Base-by-base conservation (phyloP, 2,113 vertebrate genomes). In the Eolophus roseicapilla region DNA sequence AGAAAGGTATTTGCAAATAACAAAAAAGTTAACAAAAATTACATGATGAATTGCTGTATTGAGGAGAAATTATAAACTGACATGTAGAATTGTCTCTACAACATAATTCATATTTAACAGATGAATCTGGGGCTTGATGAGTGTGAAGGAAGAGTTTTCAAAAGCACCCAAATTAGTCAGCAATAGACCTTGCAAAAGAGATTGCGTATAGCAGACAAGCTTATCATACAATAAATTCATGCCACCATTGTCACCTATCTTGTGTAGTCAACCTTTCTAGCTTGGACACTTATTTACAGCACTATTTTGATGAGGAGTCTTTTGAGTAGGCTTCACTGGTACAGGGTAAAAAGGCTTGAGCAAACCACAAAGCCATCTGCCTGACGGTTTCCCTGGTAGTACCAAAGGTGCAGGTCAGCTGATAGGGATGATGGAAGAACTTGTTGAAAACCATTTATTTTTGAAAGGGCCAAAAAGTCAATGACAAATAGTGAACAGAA, bases 21-120 rank as follows among this genome's bases (percentile, higher is more conserved):
- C 35, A 88, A 64, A 95, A 88, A 93, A n/a, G 6, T 27, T 76
- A 79, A 92, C 79, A 69, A 70, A 96, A 95, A 63, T 87, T 27
- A 55, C 86, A 82, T 13, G 10, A 77, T 76, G 6, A 83, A 71
- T 31, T 77, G 29, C 21, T 80, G n/a, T 60, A 43, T 31, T 86
- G 75, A 94, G 59, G 19, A 83, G 60, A 96, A 94, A 92, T 86
- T 69, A 88, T 55, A 81, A 84, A 64, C 2, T 37, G 24, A 25
- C 23, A 29, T 4, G 3, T 50, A 60, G 19, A 69, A 76, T 76
- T 80, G 7, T 78, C 20, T 82, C 11, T 39, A 50, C 16, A 52
- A 33, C 59, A 44, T 25, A 82, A 83, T 50, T 64, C 44, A 33
- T 63, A 74, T 78, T 81, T 90, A 95, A 81, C 35, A 63, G 31